Evolutionary conservation across 1,140 invertebrate genomes (phyloP).

Genomic region (Macrotrachela quadricornifera): DNA sequence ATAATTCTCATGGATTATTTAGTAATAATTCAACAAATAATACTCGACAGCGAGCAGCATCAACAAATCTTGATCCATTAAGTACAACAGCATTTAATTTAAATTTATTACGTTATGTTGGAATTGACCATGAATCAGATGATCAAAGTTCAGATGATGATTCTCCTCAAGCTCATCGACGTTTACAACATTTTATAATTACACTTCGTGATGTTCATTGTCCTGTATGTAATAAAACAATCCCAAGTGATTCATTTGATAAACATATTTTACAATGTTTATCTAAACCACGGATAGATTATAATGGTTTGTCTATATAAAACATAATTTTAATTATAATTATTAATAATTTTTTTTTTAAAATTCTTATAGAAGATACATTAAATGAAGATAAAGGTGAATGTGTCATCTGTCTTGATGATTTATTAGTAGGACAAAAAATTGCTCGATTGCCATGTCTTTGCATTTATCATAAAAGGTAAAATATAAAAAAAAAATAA

Average conservation of each 20-base stretch:
- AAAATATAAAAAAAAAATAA: no score
- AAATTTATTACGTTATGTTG: no score
- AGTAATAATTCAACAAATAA: no score
- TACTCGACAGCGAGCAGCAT: no score
- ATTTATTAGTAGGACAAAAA: constrained; percentile 70
- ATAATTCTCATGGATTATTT: no score
- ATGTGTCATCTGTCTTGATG: constrained; percentile 95
- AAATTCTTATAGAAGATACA: constrained; percentile 56
- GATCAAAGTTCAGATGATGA: no score
- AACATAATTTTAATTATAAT: neutral
- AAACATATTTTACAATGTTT: constrained; percentile 96
- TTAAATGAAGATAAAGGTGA: constrained; percentile 74
- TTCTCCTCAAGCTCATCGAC: no score
- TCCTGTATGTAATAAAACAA: constrained; percentile 90
- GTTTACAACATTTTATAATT: no score
- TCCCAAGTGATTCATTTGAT: constrained; percentile 88
- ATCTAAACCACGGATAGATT: constrained; percentile 85
- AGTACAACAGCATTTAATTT: no score
- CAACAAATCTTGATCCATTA: no score
- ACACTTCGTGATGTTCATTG: constrained; percentile 56
- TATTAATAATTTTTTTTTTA: neutral
- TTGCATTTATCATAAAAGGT: constrained; percentile 98
- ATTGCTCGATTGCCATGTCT: constrained; percentile 93
- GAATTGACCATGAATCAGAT: no score
- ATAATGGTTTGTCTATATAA: constrained; percentile 55